Percentiles rank a stretch among this genome's conserved stretches.
These are phyloP conservation scores for Pterois miles DNA, from an alignment of 2,797 vertebrate genomes.

Conservation along the genomic window DNA sequence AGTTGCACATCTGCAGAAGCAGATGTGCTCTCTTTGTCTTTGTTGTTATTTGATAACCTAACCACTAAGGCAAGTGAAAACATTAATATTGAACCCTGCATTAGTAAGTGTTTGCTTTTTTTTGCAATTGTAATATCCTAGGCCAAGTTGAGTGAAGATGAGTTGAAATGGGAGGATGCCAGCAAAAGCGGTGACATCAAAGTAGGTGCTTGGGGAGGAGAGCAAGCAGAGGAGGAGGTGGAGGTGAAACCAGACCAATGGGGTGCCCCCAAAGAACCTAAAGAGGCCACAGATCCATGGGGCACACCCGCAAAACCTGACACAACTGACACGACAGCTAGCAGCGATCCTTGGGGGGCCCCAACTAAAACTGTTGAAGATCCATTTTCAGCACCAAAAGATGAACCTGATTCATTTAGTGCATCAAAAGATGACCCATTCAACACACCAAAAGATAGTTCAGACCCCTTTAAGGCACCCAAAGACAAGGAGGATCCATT, in stretches of 20 bases:
- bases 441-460: conserved; percentile 21
- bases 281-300: conserved; percentile 79
- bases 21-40: background rate
- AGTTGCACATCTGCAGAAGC: background rate
- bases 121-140: conserved; percentile 20
- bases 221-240: conserved; percentile 20
- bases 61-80: background rate
- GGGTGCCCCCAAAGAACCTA: conserved; percentile 54
- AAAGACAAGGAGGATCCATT: conserved; percentile 58
- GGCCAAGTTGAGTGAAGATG: conserved; percentile 76
- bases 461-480: conserved; percentile 47
- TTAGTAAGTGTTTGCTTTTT: background rate
- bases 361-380: conserved; percentile 39
- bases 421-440: conserved; percentile 54
- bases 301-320: conserved; percentile 63
- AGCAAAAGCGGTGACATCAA: conserved; percentile 24
- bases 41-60: background rate
- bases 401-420: conserved; percentile 36
- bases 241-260: conserved; percentile 50
- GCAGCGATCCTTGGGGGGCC: conserved; percentile 68
- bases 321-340: conserved; percentile 27
- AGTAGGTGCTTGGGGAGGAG: conserved; percentile 47
- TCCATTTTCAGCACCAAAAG: conserved; percentile 33
- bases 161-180: conserved; percentile 79
- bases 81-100: background rate